These are phyloP conservation scores for Pherbina coryleti DNA, from an alignment of 2,888 invertebrate species.

Conservation along the genomic window DNA sequence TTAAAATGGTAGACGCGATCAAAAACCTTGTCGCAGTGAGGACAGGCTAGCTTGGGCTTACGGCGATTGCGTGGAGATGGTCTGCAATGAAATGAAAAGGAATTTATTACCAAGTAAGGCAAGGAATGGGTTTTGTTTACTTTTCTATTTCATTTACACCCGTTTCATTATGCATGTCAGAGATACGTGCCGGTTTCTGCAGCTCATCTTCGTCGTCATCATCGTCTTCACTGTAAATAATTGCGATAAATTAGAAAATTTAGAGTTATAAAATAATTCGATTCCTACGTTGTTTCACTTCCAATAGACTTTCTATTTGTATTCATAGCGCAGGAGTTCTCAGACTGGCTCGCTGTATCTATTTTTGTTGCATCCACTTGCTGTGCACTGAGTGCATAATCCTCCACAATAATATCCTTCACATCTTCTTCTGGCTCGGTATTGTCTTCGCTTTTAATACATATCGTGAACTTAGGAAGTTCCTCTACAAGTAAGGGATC, in stretches of 20 bases:
- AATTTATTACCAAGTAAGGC: no score
- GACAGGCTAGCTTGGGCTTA: conserved; percentile 60
- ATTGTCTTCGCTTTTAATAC: background rate
- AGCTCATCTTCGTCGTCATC: background rate
- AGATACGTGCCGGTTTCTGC: background rate
- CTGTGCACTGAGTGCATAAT: no score
- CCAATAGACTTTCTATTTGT: background rate
- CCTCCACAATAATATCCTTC: background rate
- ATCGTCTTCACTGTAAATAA: background rate
- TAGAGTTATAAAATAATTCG: no score
- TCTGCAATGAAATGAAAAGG: conserved; percentile 16
- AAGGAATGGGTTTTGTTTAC: background rate
- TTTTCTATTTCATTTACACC: conserved; percentile 34
- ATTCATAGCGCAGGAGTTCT: no score
- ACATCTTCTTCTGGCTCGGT: background rate
- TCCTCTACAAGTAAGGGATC: conserved; percentile 37
- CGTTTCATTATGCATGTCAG: conserved; percentile 20
- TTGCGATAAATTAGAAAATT: background rate
- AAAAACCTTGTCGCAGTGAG: conserved; percentile 71
- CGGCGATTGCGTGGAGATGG: conserved; percentile 47
- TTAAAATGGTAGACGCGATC: conserved; percentile 69
- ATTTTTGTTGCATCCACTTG: background rate
- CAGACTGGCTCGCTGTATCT: background rate
- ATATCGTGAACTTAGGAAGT: background rate
- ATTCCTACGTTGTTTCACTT: background rate